Percentiles rank a stretch among this genome's conserved stretches.
phyloP scores from a whole-genome alignment of 2,113 vertebrate species.

The Sinocyclocheilus rhinocerous region DNA sequence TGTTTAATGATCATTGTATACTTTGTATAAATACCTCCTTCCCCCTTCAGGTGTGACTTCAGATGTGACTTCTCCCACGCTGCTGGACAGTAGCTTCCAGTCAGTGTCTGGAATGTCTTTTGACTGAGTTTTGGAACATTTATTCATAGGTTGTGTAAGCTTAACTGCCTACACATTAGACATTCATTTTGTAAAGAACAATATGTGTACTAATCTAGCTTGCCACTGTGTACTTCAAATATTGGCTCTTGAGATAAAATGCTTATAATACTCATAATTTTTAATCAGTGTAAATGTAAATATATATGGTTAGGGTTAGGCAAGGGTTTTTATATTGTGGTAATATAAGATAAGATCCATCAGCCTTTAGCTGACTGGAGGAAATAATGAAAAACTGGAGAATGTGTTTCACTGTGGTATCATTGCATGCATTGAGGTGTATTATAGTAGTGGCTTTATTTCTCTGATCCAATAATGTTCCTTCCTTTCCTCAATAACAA shows the following conservation, averaged over 20 bases:
- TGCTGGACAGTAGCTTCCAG: neutral
- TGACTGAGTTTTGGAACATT: neutral
- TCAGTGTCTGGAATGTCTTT: neutral
- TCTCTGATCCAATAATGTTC: too few relatives aligned
- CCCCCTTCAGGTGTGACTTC: neutral
- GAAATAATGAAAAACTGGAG: neutral
- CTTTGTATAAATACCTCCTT: neutral
- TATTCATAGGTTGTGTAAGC: neutral
- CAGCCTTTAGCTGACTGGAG: neutral
- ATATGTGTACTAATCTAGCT: neutral
- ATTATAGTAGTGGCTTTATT: neutral
- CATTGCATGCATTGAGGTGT: neutral
- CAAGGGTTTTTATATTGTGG: neutral
- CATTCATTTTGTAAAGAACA: neutral
- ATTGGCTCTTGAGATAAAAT: neutral
- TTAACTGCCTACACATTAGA: neutral
- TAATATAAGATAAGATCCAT: too few relatives aligned
- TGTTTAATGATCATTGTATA: neutral
- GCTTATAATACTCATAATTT: too few relatives aligned
- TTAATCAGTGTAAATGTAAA: too few relatives aligned
- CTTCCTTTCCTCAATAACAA: neutral
- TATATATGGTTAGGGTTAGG: too few relatives aligned
- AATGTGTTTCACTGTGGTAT: neutral
- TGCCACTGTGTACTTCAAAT: neutral
- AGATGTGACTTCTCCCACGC: neutral